A percentile compares a stretch with the other conserved stretches of the same genome.
These are phyloP conservation scores for Sitophilus oryzae DNA, from an alignment of 1,140 invertebrate genomes.

Conservation along the genomic window DNA sequence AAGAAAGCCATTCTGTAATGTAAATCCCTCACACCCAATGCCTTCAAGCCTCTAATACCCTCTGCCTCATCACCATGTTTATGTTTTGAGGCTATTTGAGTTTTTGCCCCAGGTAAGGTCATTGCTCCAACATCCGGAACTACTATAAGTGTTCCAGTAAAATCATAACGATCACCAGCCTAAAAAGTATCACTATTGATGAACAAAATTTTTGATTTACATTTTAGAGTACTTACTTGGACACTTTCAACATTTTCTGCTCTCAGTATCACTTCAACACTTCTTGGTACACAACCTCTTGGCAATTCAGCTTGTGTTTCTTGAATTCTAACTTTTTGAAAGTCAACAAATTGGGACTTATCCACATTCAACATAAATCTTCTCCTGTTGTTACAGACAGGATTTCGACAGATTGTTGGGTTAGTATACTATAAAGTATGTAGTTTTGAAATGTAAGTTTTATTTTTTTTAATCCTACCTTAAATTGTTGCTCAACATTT, in stretches of 20 bases:
- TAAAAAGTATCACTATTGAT: slow-evolving; percentile 24
- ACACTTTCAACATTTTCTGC: slow-evolving; percentile 95
- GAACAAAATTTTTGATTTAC: slow-evolving; percentile 6
- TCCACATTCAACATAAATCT: slow-evolving; percentile 89
- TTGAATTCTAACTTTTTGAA: slow-evolving; percentile 97
- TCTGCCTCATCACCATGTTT: slow-evolving; percentile 70
- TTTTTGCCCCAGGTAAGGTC: slow-evolving; percentile 76
- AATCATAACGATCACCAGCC: slow-evolving; percentile 83
- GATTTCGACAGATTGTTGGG: slow-evolving; percentile 93
- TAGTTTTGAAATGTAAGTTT: slow-evolving; percentile 9
- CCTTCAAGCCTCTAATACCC: slow-evolving; percentile 79
- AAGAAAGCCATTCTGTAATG: slow-evolving; percentile 94
- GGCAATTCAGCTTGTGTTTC: slow-evolving; percentile 97
- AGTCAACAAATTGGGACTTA: slow-evolving; percentile 95
- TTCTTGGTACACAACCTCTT: slow-evolving; percentile 92
- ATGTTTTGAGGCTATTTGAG: slow-evolving; percentile 73
- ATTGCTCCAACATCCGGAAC: slow-evolving; percentile 92
- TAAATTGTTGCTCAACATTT: slow-evolving; percentile 98
- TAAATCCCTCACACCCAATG: slow-evolving; percentile 91
- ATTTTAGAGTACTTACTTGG: slow-evolving; percentile 62
- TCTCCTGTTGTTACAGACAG: slow-evolving; percentile 86
- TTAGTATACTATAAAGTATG: slow-evolving; percentile 67
- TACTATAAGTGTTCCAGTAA: slow-evolving; percentile 94
- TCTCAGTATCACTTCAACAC: slow-evolving; percentile 92
- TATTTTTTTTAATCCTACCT: slow-evolving; percentile 53